phyloP scores from a whole-genome alignment of 2,888 invertebrate genomes.

The Amphiduros pacificus region DNA sequence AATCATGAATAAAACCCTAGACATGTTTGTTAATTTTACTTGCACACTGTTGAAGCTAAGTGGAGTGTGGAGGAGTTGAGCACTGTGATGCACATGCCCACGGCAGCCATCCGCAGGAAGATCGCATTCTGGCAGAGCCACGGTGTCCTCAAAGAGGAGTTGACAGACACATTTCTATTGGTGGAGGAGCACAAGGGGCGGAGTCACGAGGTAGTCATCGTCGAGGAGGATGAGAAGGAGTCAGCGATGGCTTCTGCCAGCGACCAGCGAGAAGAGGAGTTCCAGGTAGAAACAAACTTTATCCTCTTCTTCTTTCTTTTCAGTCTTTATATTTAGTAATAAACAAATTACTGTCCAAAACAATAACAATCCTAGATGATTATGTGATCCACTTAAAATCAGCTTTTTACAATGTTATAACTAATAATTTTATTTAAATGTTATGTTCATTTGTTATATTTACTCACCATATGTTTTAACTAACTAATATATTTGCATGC shows the following conservation, averaged over 20 bases:
- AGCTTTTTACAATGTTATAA: background rate
- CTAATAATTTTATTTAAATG: background rate
- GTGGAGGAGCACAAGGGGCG: conserved; percentile 56
- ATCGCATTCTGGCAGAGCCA: conserved; percentile 94
- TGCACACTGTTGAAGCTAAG: conserved; percentile 64
- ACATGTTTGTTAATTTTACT: background rate
- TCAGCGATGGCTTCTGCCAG: conserved; percentile 93
- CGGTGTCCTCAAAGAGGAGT: conserved; percentile 78
- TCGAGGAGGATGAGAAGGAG: conserved; percentile 85
- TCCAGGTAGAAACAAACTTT: conserved; percentile 67
- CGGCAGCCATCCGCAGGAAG: conserved; percentile 80
- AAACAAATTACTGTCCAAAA: background rate
- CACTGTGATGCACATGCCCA: conserved; percentile 82
- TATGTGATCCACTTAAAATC: background rate
- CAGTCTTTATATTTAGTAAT: background rate
- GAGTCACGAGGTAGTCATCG: conserved; percentile 62
- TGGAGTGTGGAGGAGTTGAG: conserved; percentile 89
- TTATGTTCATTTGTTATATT: background rate
- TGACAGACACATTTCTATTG: conserved; percentile 70
- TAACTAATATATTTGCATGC: conserved; percentile 48
- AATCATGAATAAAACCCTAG: background rate
- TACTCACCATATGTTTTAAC: background rate
- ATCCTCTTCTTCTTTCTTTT: too few relatives aligned
- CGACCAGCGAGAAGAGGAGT: conserved; percentile 89
- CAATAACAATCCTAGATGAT: background rate